Evolutionary conservation across 2,888 invertebrate genomes (phyloP), one percentile per base, ranked within the genome.

Genomic region (Miltochrista miniata): DNA sequence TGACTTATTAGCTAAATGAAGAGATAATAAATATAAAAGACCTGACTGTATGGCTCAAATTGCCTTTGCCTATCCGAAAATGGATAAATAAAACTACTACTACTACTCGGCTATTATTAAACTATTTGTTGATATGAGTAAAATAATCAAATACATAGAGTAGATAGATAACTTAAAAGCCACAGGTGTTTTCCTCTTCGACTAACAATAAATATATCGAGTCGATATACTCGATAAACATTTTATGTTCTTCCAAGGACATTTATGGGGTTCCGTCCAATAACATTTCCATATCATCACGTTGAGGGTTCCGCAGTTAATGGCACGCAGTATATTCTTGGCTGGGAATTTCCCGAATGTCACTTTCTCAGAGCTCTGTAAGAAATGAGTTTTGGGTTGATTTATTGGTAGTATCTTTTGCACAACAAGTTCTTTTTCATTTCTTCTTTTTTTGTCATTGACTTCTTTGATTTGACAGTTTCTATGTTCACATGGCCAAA

Each of bases 191-290:
- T 34, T 13, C 9, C 30, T 4, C 18, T 31, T 7, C 9, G 5
- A 14, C 35, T 37, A 30, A 30, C 35, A 37, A 37, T 14, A 14
- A 45, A 45, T 40, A 43, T 24, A 35, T 24, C 24, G 3, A 24
- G 18, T 24, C 18, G 18, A 24, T 24, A 5, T 12, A 24, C 10
- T 14, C 44, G 44, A 35, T 44, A 51, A 57, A 61, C 39, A 48
- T 59, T 61, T 61, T 61, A 64, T 47, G 48, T 39, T 12, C 29
- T 24, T 52, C 34, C 43, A 30, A 39, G 29, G 41, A 29, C 48
- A 36, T 46, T 39, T 45, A 10, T 33, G 9, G 5, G 24, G 29
- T 9, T 8, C 24, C 3, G 33, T 43, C 34, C 33, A 51, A 51
- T 51, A 51, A 45, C 50, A 41, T 51, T 51, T 41, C 45, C 45